These are phyloP conservation scores for Pavo muticus DNA, from an alignment of 2,113 vertebrate genomes.

Conservation along the genomic window DNA sequence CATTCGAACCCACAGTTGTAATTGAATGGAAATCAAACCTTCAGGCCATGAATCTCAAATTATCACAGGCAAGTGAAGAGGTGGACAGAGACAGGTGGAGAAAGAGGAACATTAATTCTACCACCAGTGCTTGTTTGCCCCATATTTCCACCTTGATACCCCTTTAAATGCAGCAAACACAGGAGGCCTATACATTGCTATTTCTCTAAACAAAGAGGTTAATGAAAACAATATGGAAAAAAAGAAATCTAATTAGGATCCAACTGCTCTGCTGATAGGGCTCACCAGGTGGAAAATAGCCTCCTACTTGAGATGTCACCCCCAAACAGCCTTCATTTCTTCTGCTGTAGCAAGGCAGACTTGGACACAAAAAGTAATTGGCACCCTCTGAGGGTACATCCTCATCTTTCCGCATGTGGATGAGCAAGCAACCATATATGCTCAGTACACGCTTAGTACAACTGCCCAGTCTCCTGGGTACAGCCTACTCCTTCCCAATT, in stretches of 20 bases:
- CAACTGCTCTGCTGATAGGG: constrained; percentile 62
- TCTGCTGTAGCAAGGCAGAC: constrained; percentile 6
- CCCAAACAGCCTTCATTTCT: constrained; percentile 25
- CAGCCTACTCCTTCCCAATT: neutral
- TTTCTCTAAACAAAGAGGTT: constrained; percentile 42
- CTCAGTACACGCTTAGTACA: neutral
- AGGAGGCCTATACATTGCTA: neutral
- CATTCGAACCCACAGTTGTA: neutral
- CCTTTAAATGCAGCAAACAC: constrained; percentile 27
- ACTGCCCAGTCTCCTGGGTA: neutral
- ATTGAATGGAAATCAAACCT: neutral
- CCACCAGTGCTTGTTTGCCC: neutral
- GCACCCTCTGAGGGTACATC: neutral
- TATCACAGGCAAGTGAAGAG: neutral
- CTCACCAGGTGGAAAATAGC: constrained; percentile 65
- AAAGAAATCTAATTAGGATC: constrained; percentile 69
- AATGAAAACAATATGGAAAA: constrained; percentile 35
- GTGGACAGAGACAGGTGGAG: neutral
- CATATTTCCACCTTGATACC: neutral
- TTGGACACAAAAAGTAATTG: neutral
- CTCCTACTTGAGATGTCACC: constrained; percentile 32
- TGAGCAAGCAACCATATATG: constrained; percentile 16
- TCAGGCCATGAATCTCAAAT: constrained; percentile 1
- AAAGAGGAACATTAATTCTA: neutral
- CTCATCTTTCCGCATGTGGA: neutral